Base-by-base conservation (phyloP, 64 coral and sea anemone genomes). In the Hydrozoanthus tunicans region DNA sequence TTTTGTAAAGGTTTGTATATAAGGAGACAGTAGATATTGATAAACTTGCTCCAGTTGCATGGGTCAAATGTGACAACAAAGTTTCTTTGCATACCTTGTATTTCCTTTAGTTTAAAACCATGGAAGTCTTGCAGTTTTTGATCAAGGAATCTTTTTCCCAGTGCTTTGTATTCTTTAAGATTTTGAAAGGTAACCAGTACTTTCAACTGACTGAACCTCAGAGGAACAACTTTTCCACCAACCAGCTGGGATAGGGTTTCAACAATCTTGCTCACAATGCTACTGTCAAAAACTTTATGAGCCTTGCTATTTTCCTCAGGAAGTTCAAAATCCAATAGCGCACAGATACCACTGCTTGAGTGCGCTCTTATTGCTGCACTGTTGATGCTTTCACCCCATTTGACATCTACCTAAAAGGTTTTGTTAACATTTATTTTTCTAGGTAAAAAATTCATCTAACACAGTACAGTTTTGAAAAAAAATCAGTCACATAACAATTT, bases 61-160 rank as follows among this genome's bases (percentile, higher is more conserved):
- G 12, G n/a, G 7, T 9, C 17, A 20, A 51, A 13, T 17, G 10
- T 5, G 7, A 80, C 1, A 61, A 80, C 53, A 17, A 24, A 12
- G 6, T 10, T 15, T 53, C 1, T 51, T 10, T 51, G 4, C 13
- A 62, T 78, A 96, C 94, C 92, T 91, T 93, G 92, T 93, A 96
- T 90, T 82, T 96, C 94, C 32, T 63, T 75, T 6, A 96, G 92
- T 70, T 93, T 93, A 12, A 96, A 74, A 52, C 90, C 81, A 79
- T 15, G 63, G 12, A 96, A 90, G 9, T 93, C 89, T 27, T 81
- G 57, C 56, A 96, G 83, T 51, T 96, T 81, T 32, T 90, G 81
- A 69, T 96, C 66, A 70, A 94, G 68, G 52, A 96, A 96, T 75
- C 57, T 59, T 78, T 96, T 81, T 58, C 95, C 95, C 77, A 96